Conservation (phyloP, 2,888 invertebrate species). For the Nomada fabriciana region DNA sequence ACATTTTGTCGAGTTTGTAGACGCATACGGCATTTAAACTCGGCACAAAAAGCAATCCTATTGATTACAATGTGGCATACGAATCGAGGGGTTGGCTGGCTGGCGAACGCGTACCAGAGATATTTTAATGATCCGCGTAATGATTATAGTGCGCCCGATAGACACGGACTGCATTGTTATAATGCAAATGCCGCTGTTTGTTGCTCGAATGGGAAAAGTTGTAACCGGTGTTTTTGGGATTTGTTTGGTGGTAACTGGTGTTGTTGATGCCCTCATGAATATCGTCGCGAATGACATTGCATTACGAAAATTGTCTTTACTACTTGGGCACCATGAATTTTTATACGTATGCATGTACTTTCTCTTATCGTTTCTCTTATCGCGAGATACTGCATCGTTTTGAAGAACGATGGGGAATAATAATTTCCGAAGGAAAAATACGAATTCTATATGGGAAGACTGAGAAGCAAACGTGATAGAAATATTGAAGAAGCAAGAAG, state of each 20-base stretch:
- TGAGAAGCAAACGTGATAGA: too few species aligned
- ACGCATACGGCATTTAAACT: constrained; percentile 63
- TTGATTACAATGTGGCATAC: constrained; percentile 57
- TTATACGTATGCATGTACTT: background rate
- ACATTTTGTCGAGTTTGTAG: constrained; percentile 47
- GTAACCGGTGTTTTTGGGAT: constrained; percentile 53
- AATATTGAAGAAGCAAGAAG: too few species aligned
- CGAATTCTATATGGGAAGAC: too few species aligned
- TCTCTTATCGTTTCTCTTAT: background rate
- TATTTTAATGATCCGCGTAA: constrained; percentile 67
- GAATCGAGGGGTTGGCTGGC: constrained; percentile 53
- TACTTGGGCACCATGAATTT: too few species aligned
- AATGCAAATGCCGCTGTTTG: constrained; percentile 61
- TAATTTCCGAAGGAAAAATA: too few species aligned
- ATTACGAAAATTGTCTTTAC: background rate
- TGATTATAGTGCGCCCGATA: constrained; percentile 61
- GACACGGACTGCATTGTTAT: constrained; percentile 60
- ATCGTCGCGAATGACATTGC: constrained; percentile 11
- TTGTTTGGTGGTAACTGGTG: constrained; percentile 42
- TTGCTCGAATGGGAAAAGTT: constrained; percentile 50
- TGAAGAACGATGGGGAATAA: too few species aligned
- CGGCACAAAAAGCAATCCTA: constrained; percentile 58
- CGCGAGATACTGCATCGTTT: too few species aligned
- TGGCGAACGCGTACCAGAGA: constrained; percentile 55
- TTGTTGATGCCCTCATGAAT: constrained; percentile 32